Evolutionary conservation across 2,888 invertebrate genomes (phyloP).

Genomic region (Allolobophora icterica): DNA sequence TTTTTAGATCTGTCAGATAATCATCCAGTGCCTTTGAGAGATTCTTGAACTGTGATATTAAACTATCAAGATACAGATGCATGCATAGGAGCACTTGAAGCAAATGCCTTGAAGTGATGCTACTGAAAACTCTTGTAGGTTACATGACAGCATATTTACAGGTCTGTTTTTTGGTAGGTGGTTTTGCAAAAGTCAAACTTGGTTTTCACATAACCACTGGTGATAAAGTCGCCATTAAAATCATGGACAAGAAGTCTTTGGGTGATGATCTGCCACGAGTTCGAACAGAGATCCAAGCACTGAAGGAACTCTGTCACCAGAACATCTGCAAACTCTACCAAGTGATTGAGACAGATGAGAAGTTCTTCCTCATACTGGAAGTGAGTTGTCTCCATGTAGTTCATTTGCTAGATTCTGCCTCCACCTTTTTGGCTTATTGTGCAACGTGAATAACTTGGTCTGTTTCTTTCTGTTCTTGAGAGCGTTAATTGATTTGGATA

Average conservation of each 20-base stretch:
- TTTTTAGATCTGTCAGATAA: no score
- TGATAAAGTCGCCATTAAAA: constrained; percentile 82
- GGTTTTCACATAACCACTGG: constrained; percentile 80
- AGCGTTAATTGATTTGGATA: neutral
- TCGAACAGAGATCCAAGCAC: constrained; percentile 76
- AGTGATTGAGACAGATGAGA: constrained; percentile 77
- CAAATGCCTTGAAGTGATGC: neutral
- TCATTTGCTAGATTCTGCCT: neutral
- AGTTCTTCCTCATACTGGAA: constrained; percentile 81
- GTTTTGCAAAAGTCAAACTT: constrained; percentile 82
- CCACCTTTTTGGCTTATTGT: neutral
- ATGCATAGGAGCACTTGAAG: neutral
- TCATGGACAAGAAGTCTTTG: constrained; percentile 78
- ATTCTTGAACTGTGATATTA: no score
- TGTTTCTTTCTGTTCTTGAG: neutral
- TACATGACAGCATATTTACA: neutral
- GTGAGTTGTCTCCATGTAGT: constrained; percentile 55
- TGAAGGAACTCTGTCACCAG: constrained; percentile 75
- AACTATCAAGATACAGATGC: neutral
- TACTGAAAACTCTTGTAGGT: neutral
- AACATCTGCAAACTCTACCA: constrained; percentile 81
- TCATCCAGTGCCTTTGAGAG: no score
- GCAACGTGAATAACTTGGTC: neutral
- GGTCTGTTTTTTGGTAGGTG: constrained; percentile 68
- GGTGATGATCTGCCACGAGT: constrained; percentile 78